Base-by-base conservation (phyloP, 2,113 vertebrate species). In the Tautogolabrus adspersus region DNA sequence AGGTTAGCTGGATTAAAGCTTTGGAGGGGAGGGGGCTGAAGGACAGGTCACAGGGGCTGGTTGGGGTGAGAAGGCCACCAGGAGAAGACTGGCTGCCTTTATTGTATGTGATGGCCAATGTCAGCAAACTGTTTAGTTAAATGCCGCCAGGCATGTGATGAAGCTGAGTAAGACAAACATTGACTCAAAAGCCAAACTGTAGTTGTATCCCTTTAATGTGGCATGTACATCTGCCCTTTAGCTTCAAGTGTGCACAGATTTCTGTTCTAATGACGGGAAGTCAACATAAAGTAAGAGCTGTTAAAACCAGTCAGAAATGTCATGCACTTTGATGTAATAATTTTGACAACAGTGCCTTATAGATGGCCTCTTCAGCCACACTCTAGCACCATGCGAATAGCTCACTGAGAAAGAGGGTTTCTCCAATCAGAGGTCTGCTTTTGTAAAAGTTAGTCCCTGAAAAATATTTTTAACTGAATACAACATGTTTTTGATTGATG, bases 1-100 rank as follows among this genome's bases (percentile, higher is more conserved):
- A 95, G 93, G 91, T 93, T 92, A 93, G 90, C 88, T 83, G 89
- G 87, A 92, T 91, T 91, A 89, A 89, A 87, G 74, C 79, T 49
- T 73, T 58, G 77, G 77, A 15, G 51, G 73, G 66, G 49, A 44
- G 66, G 75, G 75, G 77, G 64, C 84, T 89, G 84, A 91, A 91
- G 89, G 88, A 83, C 82, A 79, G 90, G 89, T 92, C 92, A 90
- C 75, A 78, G 72, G 77, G 86, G 44, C 88, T 70, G 78, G 68
- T 34, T 56, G 77, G 88, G 76, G 81, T 87, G 78, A 89, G 81
- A 72, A 82, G 77, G 86, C 88, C 82, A 88, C 59, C 72, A 56
- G 18, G 46, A 81, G 77, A 86, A 86, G 84, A 89, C 89, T 81
- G 85, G 79, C 73, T 73, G 68, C 61, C 60, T 88, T 84, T 70